Base-by-base conservation (phyloP, 2,113 vertebrate genomes). In the Trachemys scripta region DNA sequence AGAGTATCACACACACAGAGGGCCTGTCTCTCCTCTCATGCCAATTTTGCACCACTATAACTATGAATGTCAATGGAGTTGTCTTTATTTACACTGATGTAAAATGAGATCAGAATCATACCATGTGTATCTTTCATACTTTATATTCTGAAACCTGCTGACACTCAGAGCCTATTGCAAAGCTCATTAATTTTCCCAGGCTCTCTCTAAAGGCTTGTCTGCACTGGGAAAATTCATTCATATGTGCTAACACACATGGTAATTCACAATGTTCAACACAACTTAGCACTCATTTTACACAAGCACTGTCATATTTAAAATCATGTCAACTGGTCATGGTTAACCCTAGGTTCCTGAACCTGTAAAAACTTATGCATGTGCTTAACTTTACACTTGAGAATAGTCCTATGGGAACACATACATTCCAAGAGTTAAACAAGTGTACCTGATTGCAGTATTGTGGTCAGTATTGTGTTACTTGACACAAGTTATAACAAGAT, bases 381-480 rank as follows among this genome's bases (percentile, higher is more conserved):
- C 49, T 78, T 89, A 25, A 89, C 79, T 97, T 92, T 12, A 42
- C 83, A 49, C 5, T 51, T 51, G 29, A 83, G 59, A 96, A 84
- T 45, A 90, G 94, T 80, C 20, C n/a, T 50, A 72, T 22, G 24
- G 45, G n/a, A 91, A 85, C n/a, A 94, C 5, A 12, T 24, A 87
- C 90, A 76, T 10, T 4, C 8, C 54, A 11, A 25, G 42, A 45
- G 5, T 76, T 76, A 76, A 76, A 45, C 20, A 76, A 76, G 72
- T 45, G 6, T 10, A 42, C 22, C 72, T 76, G 72, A 76, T 19
- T 54, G 4, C 35, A 53, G 38, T 24, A 82, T 24, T 35, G 80
- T 31, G 83, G 1, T 27, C 45, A 88, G 22, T 81, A 20, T 10
- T 80, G 24, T 80, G 22, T 62, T 25, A 95, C 1, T 1, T 27